Conservation (phyloP, 2,113 vertebrate genomes). For the Nyctereutes procyonoides region DNA sequence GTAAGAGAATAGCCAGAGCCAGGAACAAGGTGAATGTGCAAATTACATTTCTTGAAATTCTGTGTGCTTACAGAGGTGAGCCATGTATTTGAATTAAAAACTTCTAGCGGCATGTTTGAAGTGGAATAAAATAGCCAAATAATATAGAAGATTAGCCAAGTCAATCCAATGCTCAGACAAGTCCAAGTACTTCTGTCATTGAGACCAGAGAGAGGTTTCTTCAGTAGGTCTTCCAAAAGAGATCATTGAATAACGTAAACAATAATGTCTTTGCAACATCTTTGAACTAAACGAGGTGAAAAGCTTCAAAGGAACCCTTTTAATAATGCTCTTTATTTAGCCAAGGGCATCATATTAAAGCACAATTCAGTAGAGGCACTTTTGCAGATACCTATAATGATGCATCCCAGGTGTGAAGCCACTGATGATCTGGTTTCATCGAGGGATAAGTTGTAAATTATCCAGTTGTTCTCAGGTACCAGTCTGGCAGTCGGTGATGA, state of each 20-base stretch:
- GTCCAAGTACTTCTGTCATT: background rate
- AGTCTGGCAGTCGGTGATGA: slow-evolving; percentile 3
- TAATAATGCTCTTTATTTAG: background rate
- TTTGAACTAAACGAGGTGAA: slow-evolving; percentile 44
- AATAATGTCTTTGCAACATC: background rate
- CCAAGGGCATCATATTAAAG: background rate
- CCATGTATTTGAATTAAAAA: background rate
- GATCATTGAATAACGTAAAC: background rate
- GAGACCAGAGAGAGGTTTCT: slow-evolving; percentile 4
- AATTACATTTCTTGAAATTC: slow-evolving; percentile 17
- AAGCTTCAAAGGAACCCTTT: background rate
- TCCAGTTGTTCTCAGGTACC: background rate
- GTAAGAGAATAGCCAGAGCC: background rate
- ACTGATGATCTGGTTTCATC: background rate
- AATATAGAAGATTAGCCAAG: background rate
- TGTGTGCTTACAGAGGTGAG: background rate
- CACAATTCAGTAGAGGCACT: background rate
- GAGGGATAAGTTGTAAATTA: slow-evolving; percentile 3
- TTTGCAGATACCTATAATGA: background rate
- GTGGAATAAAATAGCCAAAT: background rate
- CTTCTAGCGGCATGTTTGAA: background rate
- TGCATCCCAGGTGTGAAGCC: background rate
- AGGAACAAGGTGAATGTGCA: background rate
- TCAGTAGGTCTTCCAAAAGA: background rate
- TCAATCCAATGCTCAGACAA: background rate